phyloP scores from a whole-genome alignment of 2,113 vertebrate species.

The Podilymbus podiceps region DNA sequence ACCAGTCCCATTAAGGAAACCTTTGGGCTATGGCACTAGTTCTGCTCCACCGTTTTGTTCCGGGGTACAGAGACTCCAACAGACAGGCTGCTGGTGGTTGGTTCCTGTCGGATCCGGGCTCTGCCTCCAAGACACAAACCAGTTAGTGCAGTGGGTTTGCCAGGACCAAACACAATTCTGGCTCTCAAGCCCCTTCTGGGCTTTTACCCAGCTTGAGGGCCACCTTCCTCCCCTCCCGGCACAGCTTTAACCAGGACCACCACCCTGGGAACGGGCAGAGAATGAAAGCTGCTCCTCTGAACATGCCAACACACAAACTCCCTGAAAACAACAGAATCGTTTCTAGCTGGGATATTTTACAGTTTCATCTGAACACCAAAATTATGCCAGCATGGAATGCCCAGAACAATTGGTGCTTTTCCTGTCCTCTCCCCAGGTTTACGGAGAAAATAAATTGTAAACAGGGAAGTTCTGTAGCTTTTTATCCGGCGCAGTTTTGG shows the following conservation, averaged over 20 bases:
- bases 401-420: not conserved
- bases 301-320: not conserved
- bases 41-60: not conserved
- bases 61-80: not conserved
- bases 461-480: not conserved
- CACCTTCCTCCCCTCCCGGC: not conserved
- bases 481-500: accelerated
- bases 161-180: not conserved
- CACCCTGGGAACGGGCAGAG: not conserved
- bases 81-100: not conserved
- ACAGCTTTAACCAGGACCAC: not conserved
- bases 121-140: not conserved
- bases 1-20: not conserved
- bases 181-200: not conserved
- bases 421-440: not conserved
- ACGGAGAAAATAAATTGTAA: not conserved
- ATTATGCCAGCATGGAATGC: not conserved
- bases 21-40: not conserved
- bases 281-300: not conserved
- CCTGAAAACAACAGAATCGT: not conserved
- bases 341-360: not conserved
- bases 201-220: not conserved
- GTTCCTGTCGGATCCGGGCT: not conserved
- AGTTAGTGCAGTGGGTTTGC: not conserved
- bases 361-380: not conserved